These are phyloP conservation scores for Crotalus viridis DNA, from an alignment of 2,113 vertebrate genomes.

Conservation along the genomic window DNA sequence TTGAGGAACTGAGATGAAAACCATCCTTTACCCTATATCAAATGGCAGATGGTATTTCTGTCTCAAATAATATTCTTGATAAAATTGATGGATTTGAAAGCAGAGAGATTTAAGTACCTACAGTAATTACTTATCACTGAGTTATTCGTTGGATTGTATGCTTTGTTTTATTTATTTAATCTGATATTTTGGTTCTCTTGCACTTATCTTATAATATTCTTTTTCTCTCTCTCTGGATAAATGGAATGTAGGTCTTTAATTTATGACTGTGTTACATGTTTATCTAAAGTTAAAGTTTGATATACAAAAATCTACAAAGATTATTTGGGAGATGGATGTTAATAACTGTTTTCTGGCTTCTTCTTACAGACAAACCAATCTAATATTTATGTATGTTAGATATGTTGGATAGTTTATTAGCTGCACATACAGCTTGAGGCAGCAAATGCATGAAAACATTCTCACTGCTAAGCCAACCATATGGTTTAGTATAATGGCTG, in stretches of 20 bases:
- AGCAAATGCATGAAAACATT: not conserved
- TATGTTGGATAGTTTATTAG: not conserved
- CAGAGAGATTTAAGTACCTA: not conserved
- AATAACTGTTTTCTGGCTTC: not conserved
- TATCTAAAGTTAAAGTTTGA: not conserved
- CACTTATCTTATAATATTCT: not conserved
- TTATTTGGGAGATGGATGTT: not conserved
- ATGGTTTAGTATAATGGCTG: not conserved
- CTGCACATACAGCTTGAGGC: not conserved
- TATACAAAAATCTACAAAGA: not conserved
- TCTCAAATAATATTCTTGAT: not conserved
- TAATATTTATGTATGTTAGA: not conserved
- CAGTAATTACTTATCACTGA: not conserved
- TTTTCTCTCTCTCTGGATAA: not conserved
- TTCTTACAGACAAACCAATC: not conserved
- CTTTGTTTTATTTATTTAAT: not conserved
- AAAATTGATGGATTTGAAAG: slow-evolving; percentile 20
- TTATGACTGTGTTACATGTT: not conserved
- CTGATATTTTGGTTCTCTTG: not conserved
- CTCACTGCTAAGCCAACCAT: not conserved
- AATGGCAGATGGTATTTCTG: not conserved
- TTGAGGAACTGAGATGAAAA: slow-evolving; percentile 9
- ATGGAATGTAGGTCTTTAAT: not conserved
- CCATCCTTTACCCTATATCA: slow-evolving; percentile 9
- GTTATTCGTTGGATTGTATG: not conserved